These are phyloP conservation scores for Ornithoptera alexandrae DNA, from an alignment of 2,888 invertebrate genomes.

Conservation along the genomic window DNA sequence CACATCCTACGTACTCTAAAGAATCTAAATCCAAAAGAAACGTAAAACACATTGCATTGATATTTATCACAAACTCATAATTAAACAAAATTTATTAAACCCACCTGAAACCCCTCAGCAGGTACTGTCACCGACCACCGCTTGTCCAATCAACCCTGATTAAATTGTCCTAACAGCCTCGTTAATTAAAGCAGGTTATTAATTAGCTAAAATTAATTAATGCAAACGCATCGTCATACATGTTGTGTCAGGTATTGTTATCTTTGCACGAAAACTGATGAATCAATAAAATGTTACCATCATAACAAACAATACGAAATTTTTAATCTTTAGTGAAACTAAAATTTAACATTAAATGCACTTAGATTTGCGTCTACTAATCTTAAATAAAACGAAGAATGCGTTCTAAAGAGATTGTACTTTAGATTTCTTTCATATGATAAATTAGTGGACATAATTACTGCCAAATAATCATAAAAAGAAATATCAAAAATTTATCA, in stretches of 20 bases:
- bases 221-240: constrained; percentile 49
- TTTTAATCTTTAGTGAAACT: not conserved
- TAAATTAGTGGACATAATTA: not conserved
- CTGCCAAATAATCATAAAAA: no score
- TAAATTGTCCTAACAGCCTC: constrained; percentile 68
- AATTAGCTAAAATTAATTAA: constrained; percentile 71
- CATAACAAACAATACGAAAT: not conserved
- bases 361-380: no score
- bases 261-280: constrained; percentile 14
- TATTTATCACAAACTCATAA: constrained; percentile 22
- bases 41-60: constrained; percentile 6
- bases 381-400: no score
- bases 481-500: no score
- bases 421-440: not conserved
- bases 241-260: constrained; percentile 29
- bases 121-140: constrained; percentile 33
- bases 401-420: not conserved
- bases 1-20: not conserved
- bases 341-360: not conserved
- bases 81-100: constrained; percentile 26
- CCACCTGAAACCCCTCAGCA: constrained; percentile 22
- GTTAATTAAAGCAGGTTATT: constrained; percentile 65
- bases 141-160: constrained; percentile 59
- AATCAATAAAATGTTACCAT: constrained; percentile 6
- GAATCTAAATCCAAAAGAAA: not conserved